Evolutionary conservation across 1,140 invertebrate genomes (phyloP).

Genomic region (Belonocnema kinseyi): DNA sequence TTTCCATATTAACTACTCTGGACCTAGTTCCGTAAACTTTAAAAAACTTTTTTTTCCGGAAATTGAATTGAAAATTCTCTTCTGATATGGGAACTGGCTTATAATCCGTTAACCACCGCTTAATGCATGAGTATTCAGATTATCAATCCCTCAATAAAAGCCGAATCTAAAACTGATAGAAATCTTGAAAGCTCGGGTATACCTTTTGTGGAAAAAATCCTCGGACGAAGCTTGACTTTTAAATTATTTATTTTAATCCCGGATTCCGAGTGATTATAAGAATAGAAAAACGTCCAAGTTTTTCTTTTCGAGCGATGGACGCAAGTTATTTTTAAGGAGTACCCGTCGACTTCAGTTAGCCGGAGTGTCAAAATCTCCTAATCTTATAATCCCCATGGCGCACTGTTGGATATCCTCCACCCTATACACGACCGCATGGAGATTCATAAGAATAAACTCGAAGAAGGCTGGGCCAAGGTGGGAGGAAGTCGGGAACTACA

Average conservation of each 20-base stretch:
- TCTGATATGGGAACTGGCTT: too few species aligned
- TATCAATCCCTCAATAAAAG: too few species aligned
- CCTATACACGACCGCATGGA: constrained; percentile 22
- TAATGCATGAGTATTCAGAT: too few species aligned
- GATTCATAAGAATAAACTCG: constrained; percentile 24
- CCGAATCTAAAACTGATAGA: too few species aligned
- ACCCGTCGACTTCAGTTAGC: constrained; percentile 29
- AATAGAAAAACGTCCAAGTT: neutral
- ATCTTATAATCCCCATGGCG: constrained; percentile 28
- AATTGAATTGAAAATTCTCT: too few species aligned
- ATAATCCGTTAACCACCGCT: too few species aligned
- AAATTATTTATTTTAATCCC: constrained; percentile 17
- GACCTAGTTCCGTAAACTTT: too few species aligned
- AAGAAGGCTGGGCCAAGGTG: neutral
- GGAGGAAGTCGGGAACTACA: constrained; percentile 17
- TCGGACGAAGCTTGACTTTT: constrained; percentile 1
- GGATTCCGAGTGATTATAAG: constrained; percentile 27
- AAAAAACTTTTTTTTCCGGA: too few species aligned
- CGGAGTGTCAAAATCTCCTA: constrained; percentile 29
- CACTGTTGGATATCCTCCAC: constrained; percentile 18
- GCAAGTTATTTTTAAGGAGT: constrained; percentile 25
- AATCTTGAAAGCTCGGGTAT: neutral
- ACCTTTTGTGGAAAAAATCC: neutral
- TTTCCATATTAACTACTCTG: too few species aligned
- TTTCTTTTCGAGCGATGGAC: neutral